Base-by-base conservation (phyloP, 2,797 vertebrate genomes). In the Peromyscus nudipes region DNA sequence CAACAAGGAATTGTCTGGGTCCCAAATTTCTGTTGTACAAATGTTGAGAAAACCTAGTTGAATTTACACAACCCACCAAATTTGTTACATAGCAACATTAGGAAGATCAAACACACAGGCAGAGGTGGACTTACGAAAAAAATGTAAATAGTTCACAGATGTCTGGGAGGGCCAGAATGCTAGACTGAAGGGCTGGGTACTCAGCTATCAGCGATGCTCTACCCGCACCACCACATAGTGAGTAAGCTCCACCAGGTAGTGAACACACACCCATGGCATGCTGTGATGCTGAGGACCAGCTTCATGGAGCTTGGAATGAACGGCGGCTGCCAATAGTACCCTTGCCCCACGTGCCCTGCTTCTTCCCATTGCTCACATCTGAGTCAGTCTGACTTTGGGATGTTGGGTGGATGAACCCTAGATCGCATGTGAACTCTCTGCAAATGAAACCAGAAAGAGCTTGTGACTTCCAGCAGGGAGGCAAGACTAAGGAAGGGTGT, bases 401-500 rank as follows among this genome's bases (percentile, higher is more conserved):
- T 64, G 49, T 40, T 76, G 86, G 40, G 81, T 87, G 57, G 77
- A 87, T 65, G 91, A 96, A 12, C 21, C 17, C 80, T 49, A 21
- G 75, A 62, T 87, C 52, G 9, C 2, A 7, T 85, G 85, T 40
- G n/a, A 97, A 23, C 40, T 76, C 5, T 62, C 6, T 55, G 91
- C 40, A 75, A 75, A 55, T 62, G 69, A 80, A 94, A 37, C 52
- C 84, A 80, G 69, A 90, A 95, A 64, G 52, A 55, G 52, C 79
- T 91, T 55, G 87, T 83, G 92, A 67, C 77, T 96, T 95, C 89
- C 57, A 43, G 37, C 27, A 40, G 49, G 84, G 49, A 93, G 71
- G 34, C 29, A 37, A 40, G 69, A 83, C 31, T 89, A 55, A 80
- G 49, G 21, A 84, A 73, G 60, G n/a, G 64, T 37, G n/a, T 80